Evolutionary conservation across 1,140 invertebrate genomes (phyloP).

Genomic region (Anagrus nilaparvatae): DNA sequence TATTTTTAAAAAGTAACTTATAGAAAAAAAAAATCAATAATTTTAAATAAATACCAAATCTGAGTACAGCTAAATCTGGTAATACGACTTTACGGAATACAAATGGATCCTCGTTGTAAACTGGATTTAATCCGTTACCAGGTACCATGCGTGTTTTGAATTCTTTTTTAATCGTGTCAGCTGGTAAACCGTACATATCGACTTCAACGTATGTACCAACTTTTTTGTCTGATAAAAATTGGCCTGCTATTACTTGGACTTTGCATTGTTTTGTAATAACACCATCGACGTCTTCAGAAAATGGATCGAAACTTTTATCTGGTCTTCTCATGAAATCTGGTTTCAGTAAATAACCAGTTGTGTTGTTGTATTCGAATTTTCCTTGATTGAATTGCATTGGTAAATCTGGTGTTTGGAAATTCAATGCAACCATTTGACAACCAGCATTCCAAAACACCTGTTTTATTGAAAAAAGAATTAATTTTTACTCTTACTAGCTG

Average conservation of each 20-base stretch:
- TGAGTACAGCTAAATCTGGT: constrained; percentile 91
- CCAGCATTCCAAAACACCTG: constrained; percentile 71
- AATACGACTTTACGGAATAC: constrained; percentile 84
- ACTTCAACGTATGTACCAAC: constrained; percentile 68
- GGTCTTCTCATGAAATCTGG: constrained; percentile 68
- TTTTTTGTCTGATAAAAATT: constrained; percentile 39
- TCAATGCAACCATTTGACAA: constrained; percentile 71
- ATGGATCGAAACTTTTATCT: constrained; percentile 67
- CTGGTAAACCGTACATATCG: constrained; percentile 75
- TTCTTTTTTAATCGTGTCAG: constrained; percentile 75
- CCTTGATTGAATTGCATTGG: constrained; percentile 75
- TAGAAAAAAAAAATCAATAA: constrained; percentile 3
- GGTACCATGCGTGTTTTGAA: constrained; percentile 72
- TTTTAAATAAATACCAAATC: constrained; percentile 71
- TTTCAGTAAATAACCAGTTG: constrained; percentile 61
- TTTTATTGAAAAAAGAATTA: too few species aligned
- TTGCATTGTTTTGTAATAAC: constrained; percentile 67
- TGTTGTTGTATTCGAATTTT: constrained; percentile 67
- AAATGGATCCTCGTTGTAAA: constrained; percentile 78
- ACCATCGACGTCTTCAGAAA: constrained; percentile 68
- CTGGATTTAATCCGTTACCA: constrained; percentile 69
- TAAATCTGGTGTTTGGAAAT: constrained; percentile 69
- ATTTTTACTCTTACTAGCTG: too few species aligned
- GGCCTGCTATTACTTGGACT: constrained; percentile 43
- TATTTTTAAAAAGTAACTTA: not conserved